Percentiles rank a stretch among this genome's conserved stretches.
Evolutionary conservation across 2,888 invertebrate genomes (phyloP).

Genomic region (Choreutis nemorana): DNA sequence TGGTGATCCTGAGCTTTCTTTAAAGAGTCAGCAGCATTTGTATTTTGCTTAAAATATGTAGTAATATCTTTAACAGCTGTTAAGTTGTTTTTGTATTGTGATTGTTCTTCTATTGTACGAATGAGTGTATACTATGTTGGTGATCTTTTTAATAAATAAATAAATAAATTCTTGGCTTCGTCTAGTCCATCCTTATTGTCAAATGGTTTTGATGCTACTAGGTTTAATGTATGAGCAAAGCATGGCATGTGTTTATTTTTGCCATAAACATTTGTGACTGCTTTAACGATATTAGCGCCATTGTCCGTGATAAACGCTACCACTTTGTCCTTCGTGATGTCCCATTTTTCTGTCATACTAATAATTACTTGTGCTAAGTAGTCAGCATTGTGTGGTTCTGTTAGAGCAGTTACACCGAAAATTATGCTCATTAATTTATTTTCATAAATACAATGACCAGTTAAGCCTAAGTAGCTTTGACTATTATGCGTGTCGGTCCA

Average conservation of each 20-base stretch:
- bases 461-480: constrained; percentile 13
- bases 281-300: constrained; percentile 13
- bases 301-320: constrained; percentile 13
- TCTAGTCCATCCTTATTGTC: constrained; percentile 15
- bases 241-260: constrained; percentile 14
- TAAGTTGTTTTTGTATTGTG: too few relatives aligned
- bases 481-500: constrained; percentile 14
- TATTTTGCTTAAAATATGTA: constrained; percentile 16
- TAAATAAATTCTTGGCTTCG: constrained; percentile 16
- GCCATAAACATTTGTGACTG: constrained; percentile 15
- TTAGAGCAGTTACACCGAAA: constrained; percentile 13
- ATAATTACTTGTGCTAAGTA: constrained; percentile 13
- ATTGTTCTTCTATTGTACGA: too few relatives aligned
- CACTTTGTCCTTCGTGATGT: constrained; percentile 13
- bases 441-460: constrained; percentile 14
- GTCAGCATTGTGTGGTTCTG: constrained; percentile 14
- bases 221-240: constrained; percentile 15
- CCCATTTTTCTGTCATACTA: constrained; percentile 13
- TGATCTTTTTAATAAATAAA: too few relatives aligned
- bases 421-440: constrained; percentile 13
- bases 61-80: constrained; percentile 6
- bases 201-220: constrained; percentile 16
- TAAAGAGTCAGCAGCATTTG: constrained; percentile 16
- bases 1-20: constrained; percentile 14
- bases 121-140: too few relatives aligned